These are phyloP conservation scores for Xiphophorus maculatus DNA, from an alignment of 2,113 vertebrate species.

Conservation along the genomic window DNA sequence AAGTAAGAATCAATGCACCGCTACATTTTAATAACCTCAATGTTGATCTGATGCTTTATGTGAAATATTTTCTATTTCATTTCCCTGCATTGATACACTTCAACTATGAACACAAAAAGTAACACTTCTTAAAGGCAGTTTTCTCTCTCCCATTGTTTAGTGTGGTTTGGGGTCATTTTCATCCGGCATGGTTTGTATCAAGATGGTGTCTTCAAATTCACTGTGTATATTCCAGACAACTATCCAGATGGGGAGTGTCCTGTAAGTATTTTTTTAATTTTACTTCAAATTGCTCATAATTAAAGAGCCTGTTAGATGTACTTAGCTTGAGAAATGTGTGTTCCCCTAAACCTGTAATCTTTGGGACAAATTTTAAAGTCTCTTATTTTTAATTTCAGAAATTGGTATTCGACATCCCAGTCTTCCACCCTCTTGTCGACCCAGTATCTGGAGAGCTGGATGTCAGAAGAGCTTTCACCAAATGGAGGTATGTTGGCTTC, in stretches of 20 bases:
- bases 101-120: background rate
- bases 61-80: background rate
- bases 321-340: background rate
- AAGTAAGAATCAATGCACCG: slow-evolving; percentile 81
- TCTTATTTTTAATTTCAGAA: slow-evolving; percentile 77
- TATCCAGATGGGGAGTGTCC: slow-evolving; percentile 98
- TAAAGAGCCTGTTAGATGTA: background rate
- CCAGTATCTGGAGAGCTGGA: slow-evolving; percentile 94
- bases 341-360: background rate
- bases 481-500: slow-evolving; percentile 89
- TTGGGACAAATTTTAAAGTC: background rate
- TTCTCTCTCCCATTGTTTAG: slow-evolving; percentile 72
- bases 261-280: slow-evolving; percentile 57
- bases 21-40: no score
- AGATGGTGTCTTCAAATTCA: slow-evolving; percentile 98
- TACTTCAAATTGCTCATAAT: background rate
- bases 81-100: background rate
- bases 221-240: slow-evolving; percentile 98
- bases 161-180: slow-evolving; percentile 99
- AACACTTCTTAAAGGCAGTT: background rate
- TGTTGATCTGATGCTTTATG: no score
- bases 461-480: slow-evolving; percentile 95
- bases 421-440: slow-evolving; percentile 96
- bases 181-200: slow-evolving; percentile 97
- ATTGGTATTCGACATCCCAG: slow-evolving; percentile 94